phyloP scores from a whole-genome alignment of 2,113 vertebrate species.

The Chloebia gouldiae region DNA sequence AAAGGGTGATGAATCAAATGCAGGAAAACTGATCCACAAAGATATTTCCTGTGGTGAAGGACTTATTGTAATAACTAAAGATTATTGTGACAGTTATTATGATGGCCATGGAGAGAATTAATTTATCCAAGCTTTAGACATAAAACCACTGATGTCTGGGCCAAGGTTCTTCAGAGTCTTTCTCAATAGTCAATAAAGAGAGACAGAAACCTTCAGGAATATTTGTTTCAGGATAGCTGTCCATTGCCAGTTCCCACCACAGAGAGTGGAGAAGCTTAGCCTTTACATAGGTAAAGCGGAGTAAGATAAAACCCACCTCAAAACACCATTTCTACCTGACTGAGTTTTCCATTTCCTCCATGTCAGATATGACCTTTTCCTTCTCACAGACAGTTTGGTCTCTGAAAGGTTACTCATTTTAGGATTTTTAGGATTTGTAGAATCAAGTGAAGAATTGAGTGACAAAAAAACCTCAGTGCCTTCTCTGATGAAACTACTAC shows the following conservation, averaged over 20 bases:
- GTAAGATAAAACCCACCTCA: not conserved
- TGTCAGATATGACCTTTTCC: not conserved
- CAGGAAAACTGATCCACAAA: not conserved
- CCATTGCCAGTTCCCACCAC: not conserved
- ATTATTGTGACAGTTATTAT: constrained; percentile 1
- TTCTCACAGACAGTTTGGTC: not conserved
- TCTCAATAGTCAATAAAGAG: not conserved
- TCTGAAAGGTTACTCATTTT: not conserved
- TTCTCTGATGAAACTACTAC: not conserved
- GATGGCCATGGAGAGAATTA: not conserved
- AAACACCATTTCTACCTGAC: not conserved
- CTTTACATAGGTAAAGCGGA: not conserved
- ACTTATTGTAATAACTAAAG: not conserved
- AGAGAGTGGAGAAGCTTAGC: not conserved
- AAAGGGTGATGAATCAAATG: not conserved
- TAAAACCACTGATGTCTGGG: not conserved
- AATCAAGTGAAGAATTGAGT: not conserved
- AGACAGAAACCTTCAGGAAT: not conserved
- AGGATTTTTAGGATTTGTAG: not conserved
- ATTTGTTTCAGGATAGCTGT: not conserved
- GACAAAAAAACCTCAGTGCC: rapidly evolving
- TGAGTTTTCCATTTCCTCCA: not conserved
- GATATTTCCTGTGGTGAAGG: not conserved
- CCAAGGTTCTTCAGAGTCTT: not conserved
- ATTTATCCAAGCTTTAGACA: not conserved